These are phyloP conservation scores for Bufotes viridis DNA, from an alignment of 2,797 vertebrate species.

Conservation along the genomic window DNA sequence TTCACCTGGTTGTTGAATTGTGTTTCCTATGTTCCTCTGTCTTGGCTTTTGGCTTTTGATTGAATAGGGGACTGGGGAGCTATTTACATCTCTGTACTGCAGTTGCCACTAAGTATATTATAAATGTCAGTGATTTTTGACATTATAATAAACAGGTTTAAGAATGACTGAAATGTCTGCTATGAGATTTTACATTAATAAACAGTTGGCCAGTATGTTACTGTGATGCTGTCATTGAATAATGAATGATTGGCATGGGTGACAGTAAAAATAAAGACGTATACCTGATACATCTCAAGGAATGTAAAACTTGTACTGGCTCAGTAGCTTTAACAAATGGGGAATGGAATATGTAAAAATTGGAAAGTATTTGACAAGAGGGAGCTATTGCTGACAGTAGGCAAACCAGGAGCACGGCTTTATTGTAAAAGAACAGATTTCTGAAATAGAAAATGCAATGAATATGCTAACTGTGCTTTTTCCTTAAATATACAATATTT, in stretches of 20 bases:
- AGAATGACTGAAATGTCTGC: slow-evolving; percentile 34
- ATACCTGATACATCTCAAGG: slow-evolving; percentile 25
- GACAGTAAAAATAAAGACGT: slow-evolving; percentile 55
- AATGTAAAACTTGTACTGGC: slow-evolving; percentile 49
- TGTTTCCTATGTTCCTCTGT: not conserved
- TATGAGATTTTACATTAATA: slow-evolving; percentile 7
- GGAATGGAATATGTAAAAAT: slow-evolving; percentile 56
- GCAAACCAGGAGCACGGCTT: slow-evolving; percentile 32
- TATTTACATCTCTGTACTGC: slow-evolving; percentile 11
- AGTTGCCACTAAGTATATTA: slow-evolving; percentile 38
- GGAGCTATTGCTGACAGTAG: slow-evolving; percentile 48
- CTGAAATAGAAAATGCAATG: slow-evolving; percentile 24
- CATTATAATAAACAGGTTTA: slow-evolving; percentile 45
- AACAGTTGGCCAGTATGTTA: slow-evolving; percentile 38
- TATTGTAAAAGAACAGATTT: slow-evolving; percentile 37
- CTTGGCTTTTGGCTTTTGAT: not conserved
- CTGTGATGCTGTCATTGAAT: slow-evolving; percentile 44
- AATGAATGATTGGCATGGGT: slow-evolving; percentile 54
- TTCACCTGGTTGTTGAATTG: not conserved
- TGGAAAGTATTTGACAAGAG: slow-evolving; percentile 54
- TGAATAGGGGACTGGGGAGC: not conserved
- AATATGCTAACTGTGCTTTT: not conserved
- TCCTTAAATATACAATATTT: slow-evolving; percentile 40
- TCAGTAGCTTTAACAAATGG: slow-evolving; percentile 56
- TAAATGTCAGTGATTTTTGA: slow-evolving; percentile 40